Evolutionary conservation across 2,797 vertebrate genomes (phyloP).

Genomic region (Pipistrellus nathusii): DNA sequence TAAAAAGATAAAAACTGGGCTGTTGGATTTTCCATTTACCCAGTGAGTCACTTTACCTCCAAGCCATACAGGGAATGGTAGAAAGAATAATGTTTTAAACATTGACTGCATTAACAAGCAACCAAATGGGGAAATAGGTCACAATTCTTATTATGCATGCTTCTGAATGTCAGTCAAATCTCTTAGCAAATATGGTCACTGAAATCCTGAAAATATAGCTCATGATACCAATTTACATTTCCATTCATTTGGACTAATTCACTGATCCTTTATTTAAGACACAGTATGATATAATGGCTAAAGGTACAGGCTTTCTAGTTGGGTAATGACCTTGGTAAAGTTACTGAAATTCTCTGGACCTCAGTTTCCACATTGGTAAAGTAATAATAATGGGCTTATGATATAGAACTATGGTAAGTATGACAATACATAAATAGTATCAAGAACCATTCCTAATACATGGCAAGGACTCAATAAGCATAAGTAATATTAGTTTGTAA

Average conservation of each 20-base stretch:
- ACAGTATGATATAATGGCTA: background rate
- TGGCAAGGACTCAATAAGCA: background rate
- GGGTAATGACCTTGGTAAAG: background rate
- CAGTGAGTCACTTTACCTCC: constrained; percentile 34
- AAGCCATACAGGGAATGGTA: background rate
- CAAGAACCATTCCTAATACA: background rate
- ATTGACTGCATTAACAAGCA: constrained; percentile 29
- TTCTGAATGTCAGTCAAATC: constrained; percentile 63
- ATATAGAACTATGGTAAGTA: background rate
- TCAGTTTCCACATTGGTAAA: background rate
- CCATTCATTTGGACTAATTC: background rate
- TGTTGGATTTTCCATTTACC: constrained; percentile 22
- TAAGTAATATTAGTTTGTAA: background rate
- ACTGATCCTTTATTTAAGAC: background rate
- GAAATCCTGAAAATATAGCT: constrained; percentile 36
- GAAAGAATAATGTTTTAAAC: constrained; percentile 43
- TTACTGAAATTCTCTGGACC: background rate
- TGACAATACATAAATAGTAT: background rate
- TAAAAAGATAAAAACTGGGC: constrained; percentile 15
- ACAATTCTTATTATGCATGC: background rate
- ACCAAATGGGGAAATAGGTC: constrained; percentile 62
- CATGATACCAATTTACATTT: constrained; percentile 45
- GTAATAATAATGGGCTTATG: background rate
- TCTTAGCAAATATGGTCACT: background rate
- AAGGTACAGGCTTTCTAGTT: background rate